Evolutionary conservation across 2,113 vertebrate genomes (phyloP).

Genomic region (Mirza zaza): DNA sequence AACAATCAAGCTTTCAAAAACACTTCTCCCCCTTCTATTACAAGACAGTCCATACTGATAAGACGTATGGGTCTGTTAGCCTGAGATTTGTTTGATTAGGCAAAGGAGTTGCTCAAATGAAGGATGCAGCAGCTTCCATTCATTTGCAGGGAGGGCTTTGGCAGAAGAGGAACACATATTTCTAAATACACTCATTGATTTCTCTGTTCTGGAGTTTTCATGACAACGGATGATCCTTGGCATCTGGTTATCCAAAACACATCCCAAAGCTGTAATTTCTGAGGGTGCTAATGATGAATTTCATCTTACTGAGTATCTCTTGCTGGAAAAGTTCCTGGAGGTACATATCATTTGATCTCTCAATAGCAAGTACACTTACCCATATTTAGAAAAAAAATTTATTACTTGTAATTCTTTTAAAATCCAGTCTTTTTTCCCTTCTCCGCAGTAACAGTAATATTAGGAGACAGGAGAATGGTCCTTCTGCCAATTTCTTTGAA

Average conservation of each 20-base stretch:
- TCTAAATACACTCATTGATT: background rate
- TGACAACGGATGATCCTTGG: background rate
- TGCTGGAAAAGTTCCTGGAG: background rate
- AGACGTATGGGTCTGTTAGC: background rate
- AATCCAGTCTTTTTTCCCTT: background rate
- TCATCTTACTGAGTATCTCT: background rate
- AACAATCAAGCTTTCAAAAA: background rate
- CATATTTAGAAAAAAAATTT: background rate
- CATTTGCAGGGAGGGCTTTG: background rate
- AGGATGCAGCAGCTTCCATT: background rate
- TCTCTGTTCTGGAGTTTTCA: background rate
- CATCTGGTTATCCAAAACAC: conserved; percentile 8
- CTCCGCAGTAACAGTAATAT: background rate
- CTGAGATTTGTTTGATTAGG: background rate
- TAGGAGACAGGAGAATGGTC: conserved; percentile 2
- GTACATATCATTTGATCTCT: conserved; percentile 15
- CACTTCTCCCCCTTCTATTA: background rate
- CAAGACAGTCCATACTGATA: background rate
- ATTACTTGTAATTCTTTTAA: conserved; percentile 9
- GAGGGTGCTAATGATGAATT: background rate
- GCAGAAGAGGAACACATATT: background rate
- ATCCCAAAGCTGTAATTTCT: background rate
- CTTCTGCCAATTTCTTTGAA: conserved; percentile 43
- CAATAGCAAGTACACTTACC: background rate
- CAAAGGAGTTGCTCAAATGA: background rate